A percentile compares a stretch with the other conserved stretches of the same genome.
Conservation (phyloP, 2,888 invertebrate species). For the Polydrusus tereticollis region DNA sequence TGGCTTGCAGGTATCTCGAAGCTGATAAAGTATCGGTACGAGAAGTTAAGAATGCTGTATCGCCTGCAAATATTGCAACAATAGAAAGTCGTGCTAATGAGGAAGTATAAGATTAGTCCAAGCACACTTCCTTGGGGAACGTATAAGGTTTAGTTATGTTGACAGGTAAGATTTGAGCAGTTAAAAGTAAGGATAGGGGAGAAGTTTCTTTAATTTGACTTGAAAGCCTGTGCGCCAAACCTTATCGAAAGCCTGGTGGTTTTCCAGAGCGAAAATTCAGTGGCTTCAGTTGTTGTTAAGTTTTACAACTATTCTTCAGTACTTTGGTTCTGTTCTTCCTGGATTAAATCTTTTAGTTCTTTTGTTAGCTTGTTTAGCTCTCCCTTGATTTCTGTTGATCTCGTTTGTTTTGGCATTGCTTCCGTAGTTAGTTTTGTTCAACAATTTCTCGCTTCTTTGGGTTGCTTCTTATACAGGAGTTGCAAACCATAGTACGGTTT, state of each 20-base stretch:
- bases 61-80: constrained; percentile 50
- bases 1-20: constrained; percentile 48
- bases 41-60: constrained; percentile 45
- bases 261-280: not conserved
- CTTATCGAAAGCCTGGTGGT: constrained; percentile 54
- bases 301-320: not conserved
- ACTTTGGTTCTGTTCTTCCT: not conserved
- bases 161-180: constrained; percentile 48
- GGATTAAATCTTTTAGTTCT: not conserved
- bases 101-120: constrained; percentile 44
- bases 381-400: not conserved
- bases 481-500: no score
- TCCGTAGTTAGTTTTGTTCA: no score
- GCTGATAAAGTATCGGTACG: constrained; percentile 44
- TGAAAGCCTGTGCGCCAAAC: constrained; percentile 52
- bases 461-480: no score
- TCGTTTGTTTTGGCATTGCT: no score
- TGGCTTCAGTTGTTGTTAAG: not conserved
- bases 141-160: constrained; percentile 36
- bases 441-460: no score
- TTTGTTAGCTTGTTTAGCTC: not conserved
- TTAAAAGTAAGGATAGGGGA: constrained; percentile 27
- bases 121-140: constrained; percentile 52
- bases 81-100: constrained; percentile 40
- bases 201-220: constrained; percentile 44